These are phyloP conservation scores for Hexactinellida sp. DNA, from an alignment of 37 sponge, comb jelly and placozoan genomes.

Conservation along the genomic window DNA sequence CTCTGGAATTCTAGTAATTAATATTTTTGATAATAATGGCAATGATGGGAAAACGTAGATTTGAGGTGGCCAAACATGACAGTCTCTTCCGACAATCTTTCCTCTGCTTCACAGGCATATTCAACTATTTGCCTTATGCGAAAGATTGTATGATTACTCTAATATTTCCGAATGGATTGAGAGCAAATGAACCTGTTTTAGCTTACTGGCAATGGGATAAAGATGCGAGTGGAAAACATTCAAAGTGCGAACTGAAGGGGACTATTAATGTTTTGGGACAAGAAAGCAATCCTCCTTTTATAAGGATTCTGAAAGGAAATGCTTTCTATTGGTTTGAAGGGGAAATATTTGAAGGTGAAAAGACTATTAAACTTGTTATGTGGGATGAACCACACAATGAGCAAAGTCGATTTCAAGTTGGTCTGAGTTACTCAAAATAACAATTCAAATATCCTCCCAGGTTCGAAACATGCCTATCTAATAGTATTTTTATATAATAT, in stretches of 20 bases:
- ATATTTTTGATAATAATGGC: too few relatives aligned
- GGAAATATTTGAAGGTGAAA: not conserved
- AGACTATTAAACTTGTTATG: not conserved
- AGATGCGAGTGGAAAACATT: not conserved
- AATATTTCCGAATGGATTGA: not conserved
- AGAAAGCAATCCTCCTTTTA: not conserved
- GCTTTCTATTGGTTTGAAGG: slow-evolving; percentile 7
- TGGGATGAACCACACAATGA: not conserved
- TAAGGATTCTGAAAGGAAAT: not conserved
- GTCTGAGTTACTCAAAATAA: not conserved
- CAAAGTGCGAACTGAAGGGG: not conserved
- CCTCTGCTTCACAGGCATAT: not conserved
- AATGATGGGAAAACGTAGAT: too few relatives aligned
- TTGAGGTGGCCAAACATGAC: not conserved
- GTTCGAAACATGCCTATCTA: too few relatives aligned
- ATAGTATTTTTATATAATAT: too few relatives aligned
- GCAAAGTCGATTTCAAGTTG: not conserved
- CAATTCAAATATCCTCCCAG: not conserved
- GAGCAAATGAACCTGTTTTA: not conserved
- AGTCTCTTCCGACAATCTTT: not conserved
- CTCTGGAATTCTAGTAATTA: too few relatives aligned
- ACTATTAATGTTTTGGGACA: not conserved
- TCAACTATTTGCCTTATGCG: not conserved
- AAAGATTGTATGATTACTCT: slow-evolving; percentile 11
- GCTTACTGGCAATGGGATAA: slow-evolving; percentile 12